Evolutionary conservation across 2,888 invertebrate genomes (phyloP), one percentile per base, ranked within the genome.

Genomic region (Prosopocoilus inquinatus): DNA sequence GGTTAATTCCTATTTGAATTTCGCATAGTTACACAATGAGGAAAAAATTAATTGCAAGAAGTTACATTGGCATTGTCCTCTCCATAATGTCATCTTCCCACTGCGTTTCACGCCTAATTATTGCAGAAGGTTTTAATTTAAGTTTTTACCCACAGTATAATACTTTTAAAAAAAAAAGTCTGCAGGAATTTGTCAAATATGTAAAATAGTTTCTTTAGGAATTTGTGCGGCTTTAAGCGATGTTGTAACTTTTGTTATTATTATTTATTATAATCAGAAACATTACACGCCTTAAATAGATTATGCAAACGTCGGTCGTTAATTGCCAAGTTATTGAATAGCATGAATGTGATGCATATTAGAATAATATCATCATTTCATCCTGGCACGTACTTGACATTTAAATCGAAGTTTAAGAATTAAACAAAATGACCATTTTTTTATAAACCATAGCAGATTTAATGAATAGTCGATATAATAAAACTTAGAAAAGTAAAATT

Each of bases 21-120:
- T 38, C 38, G 12, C 9, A 41, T 41, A 41, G 9, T 41, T 41
- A 41, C 9, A 12, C 11, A 11, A 41, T 13, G 16, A 16, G 41
- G 9, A 41, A 41, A 41, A 41, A 41, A 41, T 41, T 33, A 41
- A 41, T 41, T 33, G 35, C 34, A 13, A 8, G 20, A 13, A 8
- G 20, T 20, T 43, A 5, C 20, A 34, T 32, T 47, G 47, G 15
- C 9, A 46, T 46, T 46, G 32, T 47, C 9, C 11, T 46, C 12
- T 32, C 16, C 12, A 20, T 32, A 46, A 15, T 33, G 53, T 43
- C 48, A 48, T 35, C 53, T 53, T 53, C 53, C 48, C 53, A 53
- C 53, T 41, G 43, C 44, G 48, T 53, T 53, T 48, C 48, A 48
- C 47, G 9, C 34, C 15, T 53, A 48, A 47, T 53, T 53, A 36